phyloP scores from a whole-genome alignment of 2,113 vertebrate genomes.

The Bufo gargarizans region DNA sequence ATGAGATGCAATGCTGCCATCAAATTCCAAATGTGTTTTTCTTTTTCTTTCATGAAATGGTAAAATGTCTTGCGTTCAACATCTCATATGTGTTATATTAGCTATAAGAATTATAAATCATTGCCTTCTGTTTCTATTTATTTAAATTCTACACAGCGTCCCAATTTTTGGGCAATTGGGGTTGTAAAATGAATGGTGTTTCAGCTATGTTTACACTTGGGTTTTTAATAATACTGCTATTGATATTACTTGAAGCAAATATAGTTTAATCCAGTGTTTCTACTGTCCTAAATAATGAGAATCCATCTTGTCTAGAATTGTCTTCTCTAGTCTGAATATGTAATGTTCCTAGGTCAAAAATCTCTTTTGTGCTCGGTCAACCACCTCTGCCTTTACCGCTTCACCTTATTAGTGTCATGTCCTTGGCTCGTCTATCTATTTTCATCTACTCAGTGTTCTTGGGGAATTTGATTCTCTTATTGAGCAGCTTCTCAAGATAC shows the following conservation, averaged over 20 bases:
- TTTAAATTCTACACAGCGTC: no score
- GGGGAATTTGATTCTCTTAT: conserved; percentile 33
- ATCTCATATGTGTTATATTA: no score
- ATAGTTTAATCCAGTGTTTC: not conserved
- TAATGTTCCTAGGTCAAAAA: not conserved
- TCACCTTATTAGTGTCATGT: conserved; percentile 22
- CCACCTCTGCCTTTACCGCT: not conserved
- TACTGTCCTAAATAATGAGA: not conserved
- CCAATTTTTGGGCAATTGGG: no score
- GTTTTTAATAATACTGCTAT: conserved; percentile 9
- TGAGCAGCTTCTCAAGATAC: not conserved
- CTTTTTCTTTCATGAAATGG: no score
- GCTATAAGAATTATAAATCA: no score
- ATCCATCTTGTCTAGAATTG: not conserved
- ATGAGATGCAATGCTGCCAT: no score
- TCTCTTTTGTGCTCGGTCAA: not conserved
- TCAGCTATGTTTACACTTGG: not conserved
- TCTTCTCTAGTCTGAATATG: not conserved
- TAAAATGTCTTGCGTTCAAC: no score
- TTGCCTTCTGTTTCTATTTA: no score
- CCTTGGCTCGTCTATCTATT: conserved; percentile 35
- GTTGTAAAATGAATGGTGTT: not conserved
- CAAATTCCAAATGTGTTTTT: no score
- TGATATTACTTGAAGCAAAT: not conserved
- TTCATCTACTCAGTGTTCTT: conserved; percentile 16